Percentiles rank a stretch among this genome's conserved stretches.
Conservation (phyloP, 2,113 vertebrate species). For the Saguinus midas region DNA sequence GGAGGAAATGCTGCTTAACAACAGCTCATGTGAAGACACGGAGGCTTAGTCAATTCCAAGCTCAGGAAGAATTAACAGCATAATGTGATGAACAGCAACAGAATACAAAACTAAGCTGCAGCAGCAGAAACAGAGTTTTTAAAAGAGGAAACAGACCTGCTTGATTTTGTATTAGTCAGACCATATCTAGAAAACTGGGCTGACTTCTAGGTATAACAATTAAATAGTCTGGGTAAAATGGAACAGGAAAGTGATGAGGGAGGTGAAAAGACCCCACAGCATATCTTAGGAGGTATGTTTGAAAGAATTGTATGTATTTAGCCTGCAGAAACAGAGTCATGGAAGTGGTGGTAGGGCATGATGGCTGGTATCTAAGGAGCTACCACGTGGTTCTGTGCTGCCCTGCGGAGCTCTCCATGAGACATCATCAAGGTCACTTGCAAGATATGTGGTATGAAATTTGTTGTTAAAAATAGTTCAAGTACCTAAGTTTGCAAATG, state of each 20-base stretch:
- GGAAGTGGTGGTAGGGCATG: not conserved
- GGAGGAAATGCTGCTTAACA: not conserved
- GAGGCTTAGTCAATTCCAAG: not conserved
- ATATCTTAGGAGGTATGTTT: not conserved
- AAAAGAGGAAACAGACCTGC: not conserved
- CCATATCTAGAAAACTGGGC: not conserved
- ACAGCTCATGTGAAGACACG: not conserved
- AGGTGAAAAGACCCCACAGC: not conserved
- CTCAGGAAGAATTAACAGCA: not conserved
- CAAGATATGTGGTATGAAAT: not conserved
- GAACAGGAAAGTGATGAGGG: not conserved
- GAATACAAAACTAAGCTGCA: not conserved
- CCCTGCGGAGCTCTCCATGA: not conserved
- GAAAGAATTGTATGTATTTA: not conserved
- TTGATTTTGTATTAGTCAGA: not conserved
- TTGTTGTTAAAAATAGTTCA: not conserved
- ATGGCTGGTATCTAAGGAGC: too few relatives aligned
- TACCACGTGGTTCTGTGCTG: not conserved
- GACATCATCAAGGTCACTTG: not conserved
- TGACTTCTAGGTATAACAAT: not conserved
- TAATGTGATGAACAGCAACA: not conserved
- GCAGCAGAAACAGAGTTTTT: accelerated
- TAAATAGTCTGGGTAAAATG: not conserved
- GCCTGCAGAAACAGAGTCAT: not conserved
- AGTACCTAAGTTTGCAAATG: not conserved